These are phyloP conservation scores for Philhelius pedissequus DNA, from an alignment of 2,888 invertebrate genomes.

Conservation along the genomic window DNA sequence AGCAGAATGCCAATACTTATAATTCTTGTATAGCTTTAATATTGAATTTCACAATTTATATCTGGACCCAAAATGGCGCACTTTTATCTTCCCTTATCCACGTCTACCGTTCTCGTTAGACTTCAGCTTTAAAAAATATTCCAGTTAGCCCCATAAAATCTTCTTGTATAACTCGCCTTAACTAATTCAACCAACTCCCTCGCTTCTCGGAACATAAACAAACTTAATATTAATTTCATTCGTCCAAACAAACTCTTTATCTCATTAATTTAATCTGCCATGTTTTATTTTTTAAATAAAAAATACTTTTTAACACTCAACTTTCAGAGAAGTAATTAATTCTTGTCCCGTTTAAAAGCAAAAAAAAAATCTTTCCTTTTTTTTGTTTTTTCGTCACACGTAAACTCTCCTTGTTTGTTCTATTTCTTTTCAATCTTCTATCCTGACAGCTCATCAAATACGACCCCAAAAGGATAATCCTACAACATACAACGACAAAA, in stretches of 20 bases:
- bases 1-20: no score
- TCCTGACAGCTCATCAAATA: constrained; percentile 64
- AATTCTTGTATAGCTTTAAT: no score
- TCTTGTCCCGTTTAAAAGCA: neutral
- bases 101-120: neutral
- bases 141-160: neutral
- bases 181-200: neutral
- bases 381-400: constrained; percentile 10
- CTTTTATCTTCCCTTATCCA: no score
- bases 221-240: neutral
- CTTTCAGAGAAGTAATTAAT: constrained; percentile 12
- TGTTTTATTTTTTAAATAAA: constrained; percentile 1
- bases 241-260: constrained; percentile 7
- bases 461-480: constrained; percentile 51
- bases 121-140: neutral
- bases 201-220: neutral
- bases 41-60: no score
- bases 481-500: neutral
- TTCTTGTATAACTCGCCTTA: neutral
- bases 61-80: no score
- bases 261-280: constrained; percentile 9
- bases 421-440: constrained; percentile 53
- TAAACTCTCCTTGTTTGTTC: constrained; percentile 30
- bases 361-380: neutral
- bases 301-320: constrained; percentile 3